Evolutionary conservation across 2,797 vertebrate species (phyloP).

Genomic region (Morus bassanus): DNA sequence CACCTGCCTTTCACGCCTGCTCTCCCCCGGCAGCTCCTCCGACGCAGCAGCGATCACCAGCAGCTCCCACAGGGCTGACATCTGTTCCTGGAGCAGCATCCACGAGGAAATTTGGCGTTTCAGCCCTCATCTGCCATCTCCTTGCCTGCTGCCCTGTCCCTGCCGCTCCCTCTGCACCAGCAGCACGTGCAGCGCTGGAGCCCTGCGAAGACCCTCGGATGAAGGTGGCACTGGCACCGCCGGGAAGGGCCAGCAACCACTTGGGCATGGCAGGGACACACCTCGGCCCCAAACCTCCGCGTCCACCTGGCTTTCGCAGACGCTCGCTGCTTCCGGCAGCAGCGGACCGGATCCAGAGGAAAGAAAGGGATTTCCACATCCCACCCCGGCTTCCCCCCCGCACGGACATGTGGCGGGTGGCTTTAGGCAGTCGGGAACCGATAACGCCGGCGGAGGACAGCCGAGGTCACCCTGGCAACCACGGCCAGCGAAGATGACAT

Average conservation of each 20-base stretch:
- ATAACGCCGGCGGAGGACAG: fast-evolving
- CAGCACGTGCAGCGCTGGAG: fast-evolving
- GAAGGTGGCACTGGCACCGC: fast-evolving
- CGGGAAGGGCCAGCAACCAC: background rate
- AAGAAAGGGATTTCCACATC: background rate
- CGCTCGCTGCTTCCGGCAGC: fast-evolving
- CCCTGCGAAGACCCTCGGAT: fast-evolving
- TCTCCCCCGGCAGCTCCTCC: background rate
- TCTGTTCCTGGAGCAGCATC: background rate
- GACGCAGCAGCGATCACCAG: fast-evolving
- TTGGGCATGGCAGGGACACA: background rate
- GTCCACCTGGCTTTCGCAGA: fast-evolving
- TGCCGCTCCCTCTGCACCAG: background rate
- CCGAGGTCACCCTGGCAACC: background rate
- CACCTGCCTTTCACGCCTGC: fast-evolving
- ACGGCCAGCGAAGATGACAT: background rate
- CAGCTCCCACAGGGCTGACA: fast-evolving
- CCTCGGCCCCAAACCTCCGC: background rate
- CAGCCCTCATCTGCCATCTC: fast-evolving
- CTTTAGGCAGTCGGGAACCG: background rate
- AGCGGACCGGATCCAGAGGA: fast-evolving
- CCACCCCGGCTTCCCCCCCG: fast-evolving
- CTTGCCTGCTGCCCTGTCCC: background rate
- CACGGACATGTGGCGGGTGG: background rate
- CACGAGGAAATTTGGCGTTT: fast-evolving